phyloP scores from a whole-genome alignment of 2,888 invertebrate species.

The Marasmarcha lunaedactyla region DNA sequence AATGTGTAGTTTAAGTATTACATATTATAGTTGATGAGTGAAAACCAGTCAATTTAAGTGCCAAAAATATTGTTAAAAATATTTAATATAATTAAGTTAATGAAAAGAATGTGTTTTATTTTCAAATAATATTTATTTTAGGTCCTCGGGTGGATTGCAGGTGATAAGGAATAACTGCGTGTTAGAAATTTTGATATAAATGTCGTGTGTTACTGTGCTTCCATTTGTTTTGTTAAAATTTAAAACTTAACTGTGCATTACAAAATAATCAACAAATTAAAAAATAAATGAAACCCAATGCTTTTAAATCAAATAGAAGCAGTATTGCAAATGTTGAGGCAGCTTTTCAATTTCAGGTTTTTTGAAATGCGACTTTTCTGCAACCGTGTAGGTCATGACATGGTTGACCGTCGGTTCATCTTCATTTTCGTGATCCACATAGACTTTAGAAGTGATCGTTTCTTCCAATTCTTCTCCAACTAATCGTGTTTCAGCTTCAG shows the following conservation, averaged over 20 bases:
- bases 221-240: too few species aligned
- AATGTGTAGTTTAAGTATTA: too few species aligned
- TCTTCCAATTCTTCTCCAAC: conserved; percentile 55
- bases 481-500: conserved; percentile 40
- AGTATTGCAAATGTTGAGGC: conserved; percentile 57
- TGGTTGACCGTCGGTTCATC: conserved; percentile 49
- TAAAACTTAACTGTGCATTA: too few species aligned
- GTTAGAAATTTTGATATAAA: too few species aligned
- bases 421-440: conserved; percentile 42
- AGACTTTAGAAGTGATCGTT: conserved; percentile 43
- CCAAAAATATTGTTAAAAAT: too few species aligned
- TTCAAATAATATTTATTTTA: too few species aligned
- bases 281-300: background rate
- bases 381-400: conserved; percentile 49
- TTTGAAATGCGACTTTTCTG: conserved; percentile 50
- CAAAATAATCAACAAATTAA: background rate
- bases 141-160: too few species aligned
- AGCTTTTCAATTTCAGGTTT: conserved; percentile 43
- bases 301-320: conserved; percentile 40
- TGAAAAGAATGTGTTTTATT: too few species aligned
- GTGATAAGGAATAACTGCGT: too few species aligned
- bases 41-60: conserved; percentile 1
- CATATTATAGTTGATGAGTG: background rate
- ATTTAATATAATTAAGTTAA: too few species aligned
- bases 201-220: too few species aligned